phyloP scores from a whole-genome alignment of 2,888 invertebrate genomes.

The Euclidia mi region DNA sequence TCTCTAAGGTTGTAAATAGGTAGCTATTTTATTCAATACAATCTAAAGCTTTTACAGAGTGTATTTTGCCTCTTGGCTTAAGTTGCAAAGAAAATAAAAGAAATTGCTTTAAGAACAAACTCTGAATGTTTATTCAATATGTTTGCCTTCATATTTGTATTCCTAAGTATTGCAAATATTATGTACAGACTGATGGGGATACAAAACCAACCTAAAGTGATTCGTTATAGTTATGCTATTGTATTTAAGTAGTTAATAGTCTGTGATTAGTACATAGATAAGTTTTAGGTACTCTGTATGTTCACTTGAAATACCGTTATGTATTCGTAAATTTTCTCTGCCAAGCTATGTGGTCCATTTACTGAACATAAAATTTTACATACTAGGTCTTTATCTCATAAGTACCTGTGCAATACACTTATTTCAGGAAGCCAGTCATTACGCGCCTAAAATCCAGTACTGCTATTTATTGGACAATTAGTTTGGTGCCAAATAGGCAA shows the following conservation, averaged over 20 bases:
- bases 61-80: constrained; percentile 41
- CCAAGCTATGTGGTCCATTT: too few species aligned
- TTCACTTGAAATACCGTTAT: too few species aligned
- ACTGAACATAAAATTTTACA: too few species aligned
- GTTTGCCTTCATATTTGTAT: constrained; percentile 47
- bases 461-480: background rate
- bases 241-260: too few species aligned
- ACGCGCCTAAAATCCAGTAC: background rate
- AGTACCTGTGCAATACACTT: too few species aligned
- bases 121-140: constrained; percentile 36
- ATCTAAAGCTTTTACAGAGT: constrained; percentile 28
- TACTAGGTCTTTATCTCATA: too few species aligned
- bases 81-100: constrained; percentile 43
- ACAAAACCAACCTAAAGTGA: too few species aligned
- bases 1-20: background rate
- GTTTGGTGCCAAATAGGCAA: background rate
- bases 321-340: too few species aligned
- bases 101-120: constrained; percentile 44
- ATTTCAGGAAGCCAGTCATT: too few species aligned
- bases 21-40: background rate
- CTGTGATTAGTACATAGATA: too few species aligned
- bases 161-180: constrained; percentile 43
- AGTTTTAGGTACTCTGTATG: too few species aligned
- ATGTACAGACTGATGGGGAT: constrained; percentile 27
- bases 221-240: too few species aligned